Evolutionary conservation across 2,888 invertebrate species (phyloP).

Genomic region (Mamestra brassicae): DNA sequence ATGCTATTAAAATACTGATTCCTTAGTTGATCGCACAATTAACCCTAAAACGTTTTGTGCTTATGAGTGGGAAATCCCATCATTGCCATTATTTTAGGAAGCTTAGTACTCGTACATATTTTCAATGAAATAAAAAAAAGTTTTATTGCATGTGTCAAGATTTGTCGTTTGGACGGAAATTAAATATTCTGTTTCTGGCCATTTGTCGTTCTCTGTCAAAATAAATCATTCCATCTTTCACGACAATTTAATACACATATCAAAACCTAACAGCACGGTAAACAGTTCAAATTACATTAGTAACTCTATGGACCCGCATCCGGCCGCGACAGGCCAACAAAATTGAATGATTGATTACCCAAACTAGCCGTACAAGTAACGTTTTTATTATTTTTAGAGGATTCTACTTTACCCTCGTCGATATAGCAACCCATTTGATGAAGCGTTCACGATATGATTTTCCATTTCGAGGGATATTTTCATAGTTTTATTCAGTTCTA

Average conservation of each 20-base stretch:
- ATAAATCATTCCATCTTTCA: neutral
- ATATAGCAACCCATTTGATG: slow-evolving; percentile 25
- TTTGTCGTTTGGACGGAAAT: too few species aligned
- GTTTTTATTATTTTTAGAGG: slow-evolving; percentile 55
- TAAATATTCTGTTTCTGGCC: neutral
- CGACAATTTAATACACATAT: neutral
- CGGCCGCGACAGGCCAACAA: slow-evolving; percentile 39
- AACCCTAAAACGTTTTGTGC: too few species aligned
- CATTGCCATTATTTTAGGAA: too few species aligned
- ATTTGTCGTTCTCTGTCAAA: neutral
- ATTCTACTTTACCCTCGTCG: slow-evolving; percentile 21
- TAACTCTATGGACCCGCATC: slow-evolving; percentile 57
- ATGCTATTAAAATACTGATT: too few species aligned
- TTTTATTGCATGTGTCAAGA: too few species aligned
- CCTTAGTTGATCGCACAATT: too few species aligned
- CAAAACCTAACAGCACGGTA: slow-evolving; percentile 1
- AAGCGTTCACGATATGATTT: slow-evolving; percentile 30
- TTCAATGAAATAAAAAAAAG: too few species aligned
- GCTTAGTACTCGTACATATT: too few species aligned
- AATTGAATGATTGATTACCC: slow-evolving; percentile 68
- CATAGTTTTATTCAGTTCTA: slow-evolving; percentile 5
- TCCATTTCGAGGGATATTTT: slow-evolving; percentile 21
- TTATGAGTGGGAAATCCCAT: too few species aligned
- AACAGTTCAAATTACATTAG: slow-evolving; percentile 38
- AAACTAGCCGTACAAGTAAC: slow-evolving; percentile 44